Evolutionary conservation across 2,888 invertebrate species (phyloP), one percentile per base, ranked within the genome.

Genomic region (Vandiemenella viatica): DNA sequence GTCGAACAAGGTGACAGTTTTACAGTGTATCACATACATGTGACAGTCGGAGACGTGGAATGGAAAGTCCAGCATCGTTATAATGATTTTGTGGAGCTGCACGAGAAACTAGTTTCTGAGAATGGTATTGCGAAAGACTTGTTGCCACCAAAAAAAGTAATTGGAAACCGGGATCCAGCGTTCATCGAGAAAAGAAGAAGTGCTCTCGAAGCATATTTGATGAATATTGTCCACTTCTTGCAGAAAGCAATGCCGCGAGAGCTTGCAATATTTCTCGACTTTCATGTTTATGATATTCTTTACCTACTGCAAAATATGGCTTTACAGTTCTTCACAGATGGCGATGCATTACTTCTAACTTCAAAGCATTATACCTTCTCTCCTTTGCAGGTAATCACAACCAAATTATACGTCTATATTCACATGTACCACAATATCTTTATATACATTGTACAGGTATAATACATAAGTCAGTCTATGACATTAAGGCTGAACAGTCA

Each of bases 111-210:
- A n/a, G 81, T 87, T 0, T 65, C 73, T 3, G 83, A 86, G 58
- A 83, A 86, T 66, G 84, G 85, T 45, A 77, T 90, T 4, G 79
- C 84, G 6, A 88, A 84, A 63, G 88, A 87, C 59, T 72, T 90
- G 51, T 68, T 96, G 15, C 96, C 96, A 10, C 91, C 91, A 1
- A 96, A 97, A 67, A 93, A 92, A 69, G 74, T 90, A 4, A 82
- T 93, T 58, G 83, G 93, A 1, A 93, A 92, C 62, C 87, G 85
- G 65, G 85, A 86, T 55, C 86, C 88, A 1, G 73, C 78, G 49
- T 96, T 97, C 63, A 74, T 97, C 1, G 86, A 88, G 61, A 84
- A 82, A 59, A 75, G 95, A 47, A 77, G 86, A 51, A 73, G 76
- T 54, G 87, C 81, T 15, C 69, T 96, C 37, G 83, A 89, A 64